Conservation (phyloP, 2,797 vertebrate species). For the Malacoraja senta region DNA sequence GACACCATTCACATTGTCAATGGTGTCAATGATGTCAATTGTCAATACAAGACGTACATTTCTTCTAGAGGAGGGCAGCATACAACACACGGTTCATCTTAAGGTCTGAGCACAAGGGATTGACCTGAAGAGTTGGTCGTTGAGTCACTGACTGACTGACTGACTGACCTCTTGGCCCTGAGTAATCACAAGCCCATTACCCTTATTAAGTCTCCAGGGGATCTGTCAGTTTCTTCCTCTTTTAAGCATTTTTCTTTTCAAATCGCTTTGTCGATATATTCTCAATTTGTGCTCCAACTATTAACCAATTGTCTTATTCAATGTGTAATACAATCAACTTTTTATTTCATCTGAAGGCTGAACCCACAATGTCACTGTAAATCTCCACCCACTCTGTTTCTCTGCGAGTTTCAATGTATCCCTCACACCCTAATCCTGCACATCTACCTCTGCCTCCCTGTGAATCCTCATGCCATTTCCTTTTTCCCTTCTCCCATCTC, state of each 20-base stretch:
- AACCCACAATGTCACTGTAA: not conserved
- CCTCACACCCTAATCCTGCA: not conserved
- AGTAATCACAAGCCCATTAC: not conserved
- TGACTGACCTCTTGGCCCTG: not conserved
- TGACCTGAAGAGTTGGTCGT: not conserved
- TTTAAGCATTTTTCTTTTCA: not conserved
- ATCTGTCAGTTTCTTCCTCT: not conserved
- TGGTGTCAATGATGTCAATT: no score
- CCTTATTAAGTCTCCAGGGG: not conserved
- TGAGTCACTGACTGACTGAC: not conserved
- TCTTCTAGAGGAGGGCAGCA: no score
- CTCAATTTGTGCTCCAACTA: not conserved
- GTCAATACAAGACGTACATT: no score
- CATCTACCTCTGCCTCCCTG: conserved; percentile 44
- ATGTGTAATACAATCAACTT: not conserved
- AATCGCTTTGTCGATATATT: not conserved
- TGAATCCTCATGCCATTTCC: conserved; percentile 50
- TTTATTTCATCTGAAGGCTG: not conserved
- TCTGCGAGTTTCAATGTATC: not conserved
- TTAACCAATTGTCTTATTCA: not conserved
- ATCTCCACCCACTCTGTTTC: not conserved
- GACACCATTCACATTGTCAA: no score
- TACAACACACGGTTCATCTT: not conserved
- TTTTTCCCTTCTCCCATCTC: not conserved
- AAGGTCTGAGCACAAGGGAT: not conserved